Conservation (phyloP, 2,113 vertebrate genomes). For the Brachyistius frenatus region DNA sequence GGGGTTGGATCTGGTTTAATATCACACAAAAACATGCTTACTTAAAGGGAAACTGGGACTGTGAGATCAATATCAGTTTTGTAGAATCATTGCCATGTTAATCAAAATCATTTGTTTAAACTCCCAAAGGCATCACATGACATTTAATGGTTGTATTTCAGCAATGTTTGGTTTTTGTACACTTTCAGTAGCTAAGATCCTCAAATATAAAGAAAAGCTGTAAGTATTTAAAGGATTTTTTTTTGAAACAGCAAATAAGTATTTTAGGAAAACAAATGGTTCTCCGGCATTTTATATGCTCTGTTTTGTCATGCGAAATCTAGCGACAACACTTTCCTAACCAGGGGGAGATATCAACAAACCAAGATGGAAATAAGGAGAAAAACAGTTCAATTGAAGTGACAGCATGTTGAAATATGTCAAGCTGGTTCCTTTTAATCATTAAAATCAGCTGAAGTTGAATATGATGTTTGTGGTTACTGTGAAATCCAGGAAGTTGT, state of each 20-base stretch:
- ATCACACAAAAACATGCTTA: not conserved
- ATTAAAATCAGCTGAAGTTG: conserved; percentile 43
- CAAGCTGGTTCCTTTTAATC: conserved; percentile 54
- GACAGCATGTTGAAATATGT: conserved; percentile 39
- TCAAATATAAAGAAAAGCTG: not conserved
- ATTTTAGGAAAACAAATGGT: not conserved
- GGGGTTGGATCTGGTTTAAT: not conserved
- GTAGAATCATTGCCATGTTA: conserved; percentile 2
- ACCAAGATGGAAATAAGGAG: conserved; percentile 31
- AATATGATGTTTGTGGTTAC: conserved; percentile 52
- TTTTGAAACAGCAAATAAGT: not conserved
- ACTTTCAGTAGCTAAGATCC: not conserved
- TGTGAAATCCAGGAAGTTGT: conserved; percentile 60
- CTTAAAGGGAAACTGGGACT: not conserved
- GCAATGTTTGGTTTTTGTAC: not conserved
- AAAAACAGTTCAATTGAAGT: conserved; percentile 38
- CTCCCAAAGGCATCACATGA: not conserved
- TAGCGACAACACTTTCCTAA: not conserved
- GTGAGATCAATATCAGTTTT: conserved; percentile 23
- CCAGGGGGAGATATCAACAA: conserved; percentile 18
- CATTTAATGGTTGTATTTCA: not conserved
- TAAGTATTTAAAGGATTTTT: not conserved
- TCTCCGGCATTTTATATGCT: not conserved
- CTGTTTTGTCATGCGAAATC: conserved; percentile 11
- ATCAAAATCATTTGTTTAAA: conserved; percentile 16